phyloP scores from a whole-genome alignment of 2,113 vertebrate species.

The Marcusenius ussheri region DNA sequence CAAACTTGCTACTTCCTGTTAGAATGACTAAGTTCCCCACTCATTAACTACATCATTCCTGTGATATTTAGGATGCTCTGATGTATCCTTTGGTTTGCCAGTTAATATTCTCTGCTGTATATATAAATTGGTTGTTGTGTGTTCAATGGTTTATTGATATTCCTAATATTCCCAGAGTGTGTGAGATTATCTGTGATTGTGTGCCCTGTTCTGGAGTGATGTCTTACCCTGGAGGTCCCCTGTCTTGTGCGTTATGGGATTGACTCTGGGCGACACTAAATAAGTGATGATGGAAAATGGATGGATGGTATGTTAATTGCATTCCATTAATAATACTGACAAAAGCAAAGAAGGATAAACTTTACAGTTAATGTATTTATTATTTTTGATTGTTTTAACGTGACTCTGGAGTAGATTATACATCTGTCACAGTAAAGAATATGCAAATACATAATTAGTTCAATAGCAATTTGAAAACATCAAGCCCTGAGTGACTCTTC shows the following conservation, averaged over 20 bases:
- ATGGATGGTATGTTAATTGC: conserved; percentile 14
- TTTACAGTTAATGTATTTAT: conserved; percentile 15
- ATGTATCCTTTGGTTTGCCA: background rate
- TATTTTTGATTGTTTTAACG: conserved; percentile 29
- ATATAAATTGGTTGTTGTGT: background rate
- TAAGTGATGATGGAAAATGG: background rate
- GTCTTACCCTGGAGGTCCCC: background rate
- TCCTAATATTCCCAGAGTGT: background rate
- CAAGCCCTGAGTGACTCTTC: conserved; percentile 42
- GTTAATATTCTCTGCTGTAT: background rate
- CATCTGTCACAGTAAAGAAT: conserved; percentile 26
- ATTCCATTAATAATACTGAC: background rate
- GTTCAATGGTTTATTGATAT: background rate
- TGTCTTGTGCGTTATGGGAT: background rate
- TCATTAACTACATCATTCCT: background rate
- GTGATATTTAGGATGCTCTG: background rate
- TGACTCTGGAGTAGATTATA: conserved; percentile 22
- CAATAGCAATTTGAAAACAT: conserved; percentile 47
- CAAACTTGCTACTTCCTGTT: background rate
- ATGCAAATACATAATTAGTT: conserved; percentile 53
- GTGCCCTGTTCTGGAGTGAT: background rate
- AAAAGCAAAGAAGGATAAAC: conserved; percentile 19
- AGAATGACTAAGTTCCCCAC: background rate
- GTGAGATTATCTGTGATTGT: background rate
- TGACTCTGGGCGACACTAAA: background rate